Evolutionary conservation across 1,140 invertebrate genomes (phyloP).

Genomic region (Trachelipus rathkii): DNA sequence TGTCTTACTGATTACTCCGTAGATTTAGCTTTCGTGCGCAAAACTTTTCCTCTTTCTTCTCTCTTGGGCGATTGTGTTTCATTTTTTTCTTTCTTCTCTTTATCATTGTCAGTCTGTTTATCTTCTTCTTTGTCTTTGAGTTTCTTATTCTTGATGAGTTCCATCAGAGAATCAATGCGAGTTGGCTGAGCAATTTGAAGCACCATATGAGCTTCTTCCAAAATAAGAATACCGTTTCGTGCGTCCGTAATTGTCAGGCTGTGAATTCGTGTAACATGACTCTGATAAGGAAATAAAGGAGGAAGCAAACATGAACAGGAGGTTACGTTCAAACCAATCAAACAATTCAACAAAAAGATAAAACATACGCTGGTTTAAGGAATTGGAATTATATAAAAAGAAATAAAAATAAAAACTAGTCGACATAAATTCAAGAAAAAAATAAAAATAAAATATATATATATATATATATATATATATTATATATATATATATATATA

Average conservation of each 20-base stretch:
- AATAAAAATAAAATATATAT: too few relatives aligned
- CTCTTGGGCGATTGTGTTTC: not conserved
- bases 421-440: too few relatives aligned
- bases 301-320: not conserved
- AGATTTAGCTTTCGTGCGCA: not conserved
- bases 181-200: slow-evolving; percentile 55
- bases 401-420: too few relatives aligned
- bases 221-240: slow-evolving; percentile 59
- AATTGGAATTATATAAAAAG: too few relatives aligned
- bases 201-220: slow-evolving; percentile 62
- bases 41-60: not conserved
- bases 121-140: not conserved
- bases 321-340: too few relatives aligned
- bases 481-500: slow-evolving; percentile 19
- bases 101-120: not conserved
- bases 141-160: slow-evolving; percentile 45
- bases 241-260: slow-evolving; percentile 58
- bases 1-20: not conserved
- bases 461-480: not conserved
- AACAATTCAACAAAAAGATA: too few relatives aligned
- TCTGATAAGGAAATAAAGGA: slow-evolving; percentile 46
- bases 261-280: slow-evolving; percentile 58
- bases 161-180: slow-evolving; percentile 52
- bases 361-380: too few relatives aligned
- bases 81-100: not conserved